Conservation (phyloP, 2,113 vertebrate genomes). For the Oophaga pumilio region DNA sequence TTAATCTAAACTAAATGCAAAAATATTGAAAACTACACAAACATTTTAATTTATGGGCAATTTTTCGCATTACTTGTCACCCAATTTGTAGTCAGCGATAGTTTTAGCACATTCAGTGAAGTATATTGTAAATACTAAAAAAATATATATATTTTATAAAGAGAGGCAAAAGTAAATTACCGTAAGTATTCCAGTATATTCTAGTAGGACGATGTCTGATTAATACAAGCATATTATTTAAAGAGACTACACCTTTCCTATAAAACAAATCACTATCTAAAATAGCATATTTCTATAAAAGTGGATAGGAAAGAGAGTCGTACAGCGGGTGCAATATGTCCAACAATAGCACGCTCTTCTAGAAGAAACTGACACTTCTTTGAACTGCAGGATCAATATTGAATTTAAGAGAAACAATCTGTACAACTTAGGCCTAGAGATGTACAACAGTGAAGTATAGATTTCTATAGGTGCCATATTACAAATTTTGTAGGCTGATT, state of each 20-base stretch:
- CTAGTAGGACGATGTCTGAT: not conserved
- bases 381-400: too few relatives aligned
- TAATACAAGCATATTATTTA: too few relatives aligned
- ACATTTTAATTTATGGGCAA: not conserved
- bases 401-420: too few relatives aligned
- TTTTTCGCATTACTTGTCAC: not conserved
- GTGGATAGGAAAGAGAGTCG: too few relatives aligned
- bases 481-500: too few relatives aligned
- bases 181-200: not conserved
- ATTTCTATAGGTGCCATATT: too few relatives aligned
- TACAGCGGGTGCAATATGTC: too few relatives aligned
- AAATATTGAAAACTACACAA: not conserved
- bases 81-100: not conserved
- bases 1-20: not conserved
- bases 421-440: too few relatives aligned
- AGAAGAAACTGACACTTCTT: too few relatives aligned
- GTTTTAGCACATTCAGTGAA: constrained; percentile 6
- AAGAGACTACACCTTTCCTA: not conserved
- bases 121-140: not conserved
- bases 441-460: too few relatives aligned
- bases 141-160: not conserved
- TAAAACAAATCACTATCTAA: not conserved
- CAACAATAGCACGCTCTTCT: too few relatives aligned
- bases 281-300: not conserved
- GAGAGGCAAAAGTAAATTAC: not conserved